These are phyloP conservation scores for Tetraneura akinire DNA, from an alignment of 1,140 invertebrate genomes.

Conservation along the genomic window DNA sequence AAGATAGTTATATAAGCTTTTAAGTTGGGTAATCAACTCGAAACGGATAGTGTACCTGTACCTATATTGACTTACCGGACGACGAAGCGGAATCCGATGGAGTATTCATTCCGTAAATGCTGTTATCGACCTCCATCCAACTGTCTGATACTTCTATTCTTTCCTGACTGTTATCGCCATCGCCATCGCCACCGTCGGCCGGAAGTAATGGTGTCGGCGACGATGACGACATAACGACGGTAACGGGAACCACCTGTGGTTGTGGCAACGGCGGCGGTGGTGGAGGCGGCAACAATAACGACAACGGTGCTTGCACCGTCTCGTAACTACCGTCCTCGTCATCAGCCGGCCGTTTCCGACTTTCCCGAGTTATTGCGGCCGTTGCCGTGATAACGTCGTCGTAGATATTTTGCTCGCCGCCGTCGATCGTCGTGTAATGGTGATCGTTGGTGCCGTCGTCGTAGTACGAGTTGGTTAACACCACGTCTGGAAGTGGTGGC, in stretches of 20 bases:
- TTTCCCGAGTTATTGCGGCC: neutral
- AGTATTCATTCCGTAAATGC: constrained; percentile 54
- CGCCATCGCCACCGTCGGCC: neutral
- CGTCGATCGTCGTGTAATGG: constrained; percentile 21
- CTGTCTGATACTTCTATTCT: constrained; percentile 52
- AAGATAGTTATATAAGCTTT: no score
- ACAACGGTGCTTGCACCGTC: constrained; percentile 1
- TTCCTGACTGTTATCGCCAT: neutral
- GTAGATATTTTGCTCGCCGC: constrained; percentile 50
- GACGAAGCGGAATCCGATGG: constrained; percentile 53
- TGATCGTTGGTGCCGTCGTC: neutral
- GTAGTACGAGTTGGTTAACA: neutral
- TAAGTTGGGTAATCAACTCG: no score
- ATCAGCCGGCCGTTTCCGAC: neutral
- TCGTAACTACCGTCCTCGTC: constrained; percentile 33
- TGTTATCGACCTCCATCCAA: constrained; percentile 56
- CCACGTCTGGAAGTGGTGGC: neutral
- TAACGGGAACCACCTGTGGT: neutral
- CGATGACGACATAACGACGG: neutral
- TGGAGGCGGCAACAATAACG: no score
- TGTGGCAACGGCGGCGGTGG: neutral
- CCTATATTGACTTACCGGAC: constrained; percentile 52
- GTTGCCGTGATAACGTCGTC: constrained; percentile 49
- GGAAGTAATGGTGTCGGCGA: neutral
- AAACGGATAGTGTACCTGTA: neutral